Base-by-base conservation (phyloP, 2,888 invertebrate genomes). In the Salticus scenicus region DNA sequence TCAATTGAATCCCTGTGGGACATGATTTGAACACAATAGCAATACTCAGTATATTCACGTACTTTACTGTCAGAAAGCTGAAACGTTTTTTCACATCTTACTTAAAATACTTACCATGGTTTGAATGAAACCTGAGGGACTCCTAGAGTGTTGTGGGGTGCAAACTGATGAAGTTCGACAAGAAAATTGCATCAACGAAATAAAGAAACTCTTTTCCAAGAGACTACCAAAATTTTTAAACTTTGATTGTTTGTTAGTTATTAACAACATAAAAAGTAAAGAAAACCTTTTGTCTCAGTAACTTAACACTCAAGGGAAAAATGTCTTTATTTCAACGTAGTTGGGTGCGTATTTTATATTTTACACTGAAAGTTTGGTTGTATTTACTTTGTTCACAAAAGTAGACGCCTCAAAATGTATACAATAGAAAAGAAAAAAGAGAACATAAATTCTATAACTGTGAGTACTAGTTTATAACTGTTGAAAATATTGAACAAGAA, bases 101-200 rank as follows among this genome's bases (percentile, higher is more conserved):
- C 24, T 17, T 24, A 57, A 57, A 57, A 57, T 57, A 24, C 24
- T 24, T 57, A 24, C 57, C 57, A 57, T 4, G 20, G 57, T 17
- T 24, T 24, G 24, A 17, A 57, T 57, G 57, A 57, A 57, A 57
- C 57, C 57, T 24, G 57, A 24, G 57, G 57, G 24, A 57, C 17
- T 24, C 2, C 57, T 1, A 24, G 12, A 57, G 24, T 12, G 57
- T 20, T 24, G 24, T 57, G 57, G 57, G 24, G 57, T 2, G 24
- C 57, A 57, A 57, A 57, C 57, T 57, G 57, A 57, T 57, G 24
- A 57, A 57, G 57, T 57, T 24, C 24, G 24, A 57, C 57, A 57
- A 24, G 57, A 57, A 57, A 57, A 57, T 57, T 57, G 57, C 57
- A 57, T 57, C 57, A 57, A 57, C 24, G 17, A 57, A 5, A 20